A percentile compares a stretch with the other conserved stretches of the same genome.
phyloP scores from a whole-genome alignment of 2,797 vertebrate species.

The Luscinia luscinia region DNA sequence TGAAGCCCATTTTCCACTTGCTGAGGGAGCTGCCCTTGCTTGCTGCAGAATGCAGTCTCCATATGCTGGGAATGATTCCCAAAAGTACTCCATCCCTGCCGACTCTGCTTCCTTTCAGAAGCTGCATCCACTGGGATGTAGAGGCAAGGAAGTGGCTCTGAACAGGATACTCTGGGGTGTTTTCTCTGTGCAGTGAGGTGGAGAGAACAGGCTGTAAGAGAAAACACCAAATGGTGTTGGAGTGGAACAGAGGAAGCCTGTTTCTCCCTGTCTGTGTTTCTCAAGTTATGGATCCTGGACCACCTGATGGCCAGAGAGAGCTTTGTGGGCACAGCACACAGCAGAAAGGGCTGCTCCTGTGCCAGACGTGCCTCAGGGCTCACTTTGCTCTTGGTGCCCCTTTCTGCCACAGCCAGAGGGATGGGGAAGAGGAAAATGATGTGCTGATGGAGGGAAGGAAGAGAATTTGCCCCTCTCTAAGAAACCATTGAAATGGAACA shows the following conservation, averaged over 20 bases:
- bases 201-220: slow-evolving; percentile 58
- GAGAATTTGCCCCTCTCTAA: neutral
- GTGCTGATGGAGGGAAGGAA: neutral
- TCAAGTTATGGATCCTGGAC: slow-evolving; percentile 12
- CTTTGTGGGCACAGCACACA: neutral
- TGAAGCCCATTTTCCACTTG: slow-evolving; percentile 70
- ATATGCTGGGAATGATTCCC: slow-evolving; percentile 67
- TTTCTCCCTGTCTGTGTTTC: slow-evolving; percentile 40
- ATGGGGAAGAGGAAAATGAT: neutral
- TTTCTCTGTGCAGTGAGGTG: slow-evolving; percentile 70
- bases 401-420: neutral
- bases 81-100: slow-evolving; percentile 46
- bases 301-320: neutral
- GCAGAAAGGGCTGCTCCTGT: neutral
- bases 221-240: slow-evolving; percentile 60
- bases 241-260: slow-evolving; percentile 50
- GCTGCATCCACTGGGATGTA: slow-evolving; percentile 30
- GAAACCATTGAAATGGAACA: neutral
- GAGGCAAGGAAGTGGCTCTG: slow-evolving; percentile 61
- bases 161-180: slow-evolving; percentile 70
- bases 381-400: neutral
- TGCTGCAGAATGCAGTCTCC: slow-evolving; percentile 59
- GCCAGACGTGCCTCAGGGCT: neutral
- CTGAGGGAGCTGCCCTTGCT: slow-evolving; percentile 41
- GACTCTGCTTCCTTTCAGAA: slow-evolving; percentile 54